Evolutionary conservation across 2,888 invertebrate genomes (phyloP).

Genomic region (Myopa testacea): DNA sequence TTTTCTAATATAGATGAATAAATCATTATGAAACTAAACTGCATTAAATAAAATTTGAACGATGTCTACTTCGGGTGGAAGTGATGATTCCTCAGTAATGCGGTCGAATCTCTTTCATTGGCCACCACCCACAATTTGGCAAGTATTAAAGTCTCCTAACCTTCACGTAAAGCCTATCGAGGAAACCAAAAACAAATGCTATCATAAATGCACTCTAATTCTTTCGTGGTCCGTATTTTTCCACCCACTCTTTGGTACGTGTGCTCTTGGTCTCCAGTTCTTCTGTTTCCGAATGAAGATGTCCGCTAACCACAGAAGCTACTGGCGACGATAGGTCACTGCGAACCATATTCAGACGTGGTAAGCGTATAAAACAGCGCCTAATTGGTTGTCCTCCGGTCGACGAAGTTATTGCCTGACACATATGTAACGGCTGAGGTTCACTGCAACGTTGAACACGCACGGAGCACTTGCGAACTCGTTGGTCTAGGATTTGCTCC

Average conservation of each 20-base stretch:
- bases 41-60: not conserved
- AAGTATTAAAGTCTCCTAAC: not conserved
- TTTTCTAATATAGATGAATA: no score
- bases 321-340: conserved; percentile 57
- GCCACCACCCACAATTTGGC: not conserved
- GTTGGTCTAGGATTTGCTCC: conserved; percentile 47
- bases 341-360: conserved; percentile 54
- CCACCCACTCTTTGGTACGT: conserved; percentile 30
- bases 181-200: conserved; percentile 12
- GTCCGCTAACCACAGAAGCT: conserved; percentile 51
- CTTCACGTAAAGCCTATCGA: conserved; percentile 6
- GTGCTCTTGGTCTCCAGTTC: not conserved
- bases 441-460: conserved; percentile 52
- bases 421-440: not conserved
- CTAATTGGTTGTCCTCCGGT: conserved; percentile 46
- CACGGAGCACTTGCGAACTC: conserved; percentile 57
- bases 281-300: conserved; percentile 35
- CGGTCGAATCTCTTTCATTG: not conserved
- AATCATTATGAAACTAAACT: not conserved
- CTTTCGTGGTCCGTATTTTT: conserved; percentile 12
- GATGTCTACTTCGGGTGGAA: not conserved
- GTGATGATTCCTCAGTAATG: not conserved
- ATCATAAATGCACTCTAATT: not conserved
- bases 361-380: conserved; percentile 57
- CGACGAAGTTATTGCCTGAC: not conserved